Evolutionary conservation across 2,888 invertebrate genomes (phyloP).

Genomic region (Phengaris arion): DNA sequence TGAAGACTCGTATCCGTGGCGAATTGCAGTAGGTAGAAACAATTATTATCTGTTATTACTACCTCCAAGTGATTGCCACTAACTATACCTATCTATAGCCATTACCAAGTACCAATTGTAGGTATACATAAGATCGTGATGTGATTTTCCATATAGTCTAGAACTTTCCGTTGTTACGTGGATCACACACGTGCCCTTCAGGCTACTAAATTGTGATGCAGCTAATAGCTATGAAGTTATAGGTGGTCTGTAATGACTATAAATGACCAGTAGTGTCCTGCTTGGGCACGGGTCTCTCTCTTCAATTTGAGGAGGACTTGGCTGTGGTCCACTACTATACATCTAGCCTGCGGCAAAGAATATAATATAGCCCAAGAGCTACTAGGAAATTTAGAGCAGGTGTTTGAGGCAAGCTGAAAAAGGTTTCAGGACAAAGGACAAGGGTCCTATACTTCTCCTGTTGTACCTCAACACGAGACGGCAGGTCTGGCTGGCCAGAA

Average conservation of each 20-base stretch:
- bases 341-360: no score
- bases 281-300: background rate
- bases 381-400: no score
- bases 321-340: no score
- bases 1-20: background rate
- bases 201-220: background rate
- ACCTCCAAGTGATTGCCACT: background rate
- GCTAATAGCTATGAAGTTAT: background rate
- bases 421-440: no score
- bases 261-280: background rate
- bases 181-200: background rate
- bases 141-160: conserved; percentile 10
- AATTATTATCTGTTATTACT: conserved; percentile 20
- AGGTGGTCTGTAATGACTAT: no score
- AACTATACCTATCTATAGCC: background rate
- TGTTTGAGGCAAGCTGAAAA: no score
- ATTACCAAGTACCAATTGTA: background rate
- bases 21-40: conserved; percentile 10
- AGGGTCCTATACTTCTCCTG: no score
- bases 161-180: background rate
- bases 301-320: no score
- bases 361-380: no score
- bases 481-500: no score
- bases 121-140: conserved; percentile 1
- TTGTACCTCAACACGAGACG: no score